phyloP scores from a whole-genome alignment of 2,113 vertebrate species.

The Synchiropus splendidus region DNA sequence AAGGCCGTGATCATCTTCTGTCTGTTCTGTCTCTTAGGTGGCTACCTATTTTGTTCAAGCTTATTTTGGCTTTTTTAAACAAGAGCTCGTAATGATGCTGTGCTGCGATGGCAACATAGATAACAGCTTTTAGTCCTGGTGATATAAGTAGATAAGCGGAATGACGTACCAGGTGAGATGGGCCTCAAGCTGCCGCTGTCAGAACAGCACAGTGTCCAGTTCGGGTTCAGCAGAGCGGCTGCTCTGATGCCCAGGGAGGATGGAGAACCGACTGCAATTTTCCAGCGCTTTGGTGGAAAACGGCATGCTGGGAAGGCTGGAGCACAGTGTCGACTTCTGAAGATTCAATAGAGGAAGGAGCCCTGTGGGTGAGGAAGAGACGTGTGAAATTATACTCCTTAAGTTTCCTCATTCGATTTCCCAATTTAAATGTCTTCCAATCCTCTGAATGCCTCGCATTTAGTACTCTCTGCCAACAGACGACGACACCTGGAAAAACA shows the following conservation, averaged over 20 bases:
- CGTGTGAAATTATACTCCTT: slow-evolving; percentile 17
- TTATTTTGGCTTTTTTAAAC: too few relatives aligned
- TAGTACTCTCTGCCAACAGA: too few relatives aligned
- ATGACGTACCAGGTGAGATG: slow-evolving; percentile 24
- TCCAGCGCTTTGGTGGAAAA: slow-evolving; percentile 28
- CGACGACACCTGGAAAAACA: too few relatives aligned
- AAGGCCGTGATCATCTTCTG: too few relatives aligned
- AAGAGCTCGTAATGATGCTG: too few relatives aligned
- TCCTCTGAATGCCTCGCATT: too few relatives aligned
- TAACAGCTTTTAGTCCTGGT: too few relatives aligned
- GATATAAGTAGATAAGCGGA: slow-evolving; percentile 18
- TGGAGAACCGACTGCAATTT: slow-evolving; percentile 28
- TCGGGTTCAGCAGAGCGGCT: slow-evolving; percentile 41
- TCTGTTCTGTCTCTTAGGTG: too few relatives aligned
- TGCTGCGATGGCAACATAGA: too few relatives aligned
- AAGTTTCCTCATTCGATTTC: slow-evolving; percentile 2
- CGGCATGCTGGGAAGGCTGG: slow-evolving; percentile 40
- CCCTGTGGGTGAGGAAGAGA: slow-evolving; percentile 37
- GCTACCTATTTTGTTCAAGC: too few relatives aligned
- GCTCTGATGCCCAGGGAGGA: slow-evolving; percentile 39
- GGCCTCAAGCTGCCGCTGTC: slow-evolving; percentile 31
- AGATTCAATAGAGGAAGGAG: slow-evolving; percentile 28
- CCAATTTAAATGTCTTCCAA: too few relatives aligned
- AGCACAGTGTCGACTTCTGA: slow-evolving; percentile 23
- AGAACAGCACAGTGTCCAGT: slow-evolving; percentile 63